Evolutionary conservation across 2,888 invertebrate species (phyloP), one percentile per base, ranked within the genome.

Genomic region (Tachina fera): DNA sequence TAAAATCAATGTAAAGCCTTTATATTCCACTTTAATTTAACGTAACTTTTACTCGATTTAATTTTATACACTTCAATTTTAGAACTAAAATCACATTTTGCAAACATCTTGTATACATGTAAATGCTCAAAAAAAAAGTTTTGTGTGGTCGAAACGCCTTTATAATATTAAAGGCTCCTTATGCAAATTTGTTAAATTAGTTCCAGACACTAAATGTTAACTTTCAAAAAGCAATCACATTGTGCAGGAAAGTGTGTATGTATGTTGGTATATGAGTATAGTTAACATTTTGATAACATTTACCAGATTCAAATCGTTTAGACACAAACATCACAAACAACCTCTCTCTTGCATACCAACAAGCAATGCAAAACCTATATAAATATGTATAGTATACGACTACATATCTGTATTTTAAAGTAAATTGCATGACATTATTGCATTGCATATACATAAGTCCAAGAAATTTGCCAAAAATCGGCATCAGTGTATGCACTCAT

Each of bases 151-250:
- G 56, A 72, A 86, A 86, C 86, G 83, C 86, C 86, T 76, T 75
- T 80, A 76, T 80, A 86, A 72, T 83, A 83, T 79, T 77, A 76
- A 86, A 77, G 76, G 72, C 71, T 77, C 39, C 51, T 83, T 86
- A 86, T 86, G 86, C 79, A 86, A 86, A 86, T 86, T 86, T 86
- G 86, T 72, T 80, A 83, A 86, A 86, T 86, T 83, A 86, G 86
- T 83, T 86, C 79, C 86, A 86, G 83, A 86, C 79, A 80, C 79
- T 83, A 61, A 86, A 83, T 83, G 83, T 83, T 83, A 83, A 86
- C 79, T 83, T 79, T 79, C 71, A 72, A 77, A 80, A 67, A 74
- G 83, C 86, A 83, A 86, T 86, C 79, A 83, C 83, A 79, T 75
- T 60, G 13, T 74, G 16, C 39, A 3, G 39, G 14, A 56, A 31